Conservation (phyloP, 2,888 invertebrate genomes). For the Belgica antarctica region DNA sequence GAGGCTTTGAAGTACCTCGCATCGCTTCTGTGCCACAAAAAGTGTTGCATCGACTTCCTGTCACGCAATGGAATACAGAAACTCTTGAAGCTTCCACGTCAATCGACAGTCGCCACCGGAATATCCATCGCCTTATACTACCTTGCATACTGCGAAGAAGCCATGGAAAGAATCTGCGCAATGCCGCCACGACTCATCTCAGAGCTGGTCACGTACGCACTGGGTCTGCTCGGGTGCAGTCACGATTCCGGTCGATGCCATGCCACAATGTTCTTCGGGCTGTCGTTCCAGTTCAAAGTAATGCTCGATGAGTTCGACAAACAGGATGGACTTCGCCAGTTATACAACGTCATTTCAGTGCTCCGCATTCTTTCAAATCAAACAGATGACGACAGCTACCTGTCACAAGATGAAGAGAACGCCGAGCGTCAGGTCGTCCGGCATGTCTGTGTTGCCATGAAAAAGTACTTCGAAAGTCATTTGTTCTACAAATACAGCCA, state of each 20-base stretch:
- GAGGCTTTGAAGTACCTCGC: conserved; percentile 95
- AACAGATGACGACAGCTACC: conserved; percentile 61
- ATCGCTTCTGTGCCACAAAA: conserved; percentile 93
- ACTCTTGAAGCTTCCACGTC: conserved; percentile 83
- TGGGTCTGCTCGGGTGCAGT: conserved; percentile 94
- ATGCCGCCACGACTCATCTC: conserved; percentile 74
- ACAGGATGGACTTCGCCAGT: conserved; percentile 84
- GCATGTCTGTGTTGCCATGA: conserved; percentile 85
- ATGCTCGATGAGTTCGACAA: conserved; percentile 93
- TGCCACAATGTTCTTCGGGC: conserved; percentile 96
- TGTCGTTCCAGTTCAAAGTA: conserved; percentile 88
- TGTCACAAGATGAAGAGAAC: conserved; percentile 85
- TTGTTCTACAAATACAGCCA: conserved; percentile 75
- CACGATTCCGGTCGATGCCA: conserved; percentile 97
- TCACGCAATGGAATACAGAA: conserved; percentile 76
- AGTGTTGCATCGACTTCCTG: conserved; percentile 95
- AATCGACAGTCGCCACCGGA: conserved; percentile 93
- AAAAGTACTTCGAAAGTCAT: conserved; percentile 90
- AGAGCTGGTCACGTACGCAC: conserved; percentile 80
- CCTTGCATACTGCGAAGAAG: conserved; percentile 94
- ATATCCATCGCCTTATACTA: conserved; percentile 96
- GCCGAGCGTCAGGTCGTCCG: conserved; percentile 86
- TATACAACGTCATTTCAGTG: conserved; percentile 91
- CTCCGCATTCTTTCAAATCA: conserved; percentile 77
- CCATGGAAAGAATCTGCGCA: conserved; percentile 92